Conservation (phyloP, 2,113 vertebrate species). For the Melanotaenia duboulayi region DNA sequence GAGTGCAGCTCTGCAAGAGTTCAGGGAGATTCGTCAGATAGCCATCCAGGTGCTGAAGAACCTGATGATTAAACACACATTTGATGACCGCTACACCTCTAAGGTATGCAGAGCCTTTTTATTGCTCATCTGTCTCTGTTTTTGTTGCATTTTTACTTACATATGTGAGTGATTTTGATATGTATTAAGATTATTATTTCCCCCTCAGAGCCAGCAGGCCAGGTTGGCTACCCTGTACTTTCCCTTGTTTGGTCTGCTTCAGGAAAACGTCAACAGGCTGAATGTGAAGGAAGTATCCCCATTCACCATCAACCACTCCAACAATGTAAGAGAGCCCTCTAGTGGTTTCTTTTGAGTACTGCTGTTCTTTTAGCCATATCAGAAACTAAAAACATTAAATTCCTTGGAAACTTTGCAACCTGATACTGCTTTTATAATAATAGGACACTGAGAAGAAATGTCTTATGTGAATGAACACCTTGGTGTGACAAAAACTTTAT, state of each 20-base stretch:
- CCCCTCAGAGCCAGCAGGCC: slow-evolving; percentile 93
- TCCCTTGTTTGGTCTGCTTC: slow-evolving; percentile 94
- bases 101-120: slow-evolving; percentile 82
- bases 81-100: slow-evolving; percentile 92
- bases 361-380: background rate
- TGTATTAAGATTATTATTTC: background rate
- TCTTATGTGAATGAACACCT: background rate
- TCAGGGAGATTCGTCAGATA: slow-evolving; percentile 91
- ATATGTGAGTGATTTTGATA: background rate
- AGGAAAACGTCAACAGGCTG: slow-evolving; percentile 95
- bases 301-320: slow-evolving; percentile 86
- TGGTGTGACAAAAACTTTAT: too few relatives aligned
- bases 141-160: background rate
- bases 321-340: slow-evolving; percentile 84
- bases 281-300: slow-evolving; percentile 93
- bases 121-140: background rate
- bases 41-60: slow-evolving; percentile 95
- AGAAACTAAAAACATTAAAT: background rate
- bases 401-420: too few relatives aligned
- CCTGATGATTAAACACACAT: slow-evolving; percentile 97
- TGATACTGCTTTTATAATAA: too few relatives aligned
- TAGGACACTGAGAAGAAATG: background rate
- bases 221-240: slow-evolving; percentile 95
- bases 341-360: slow-evolving; percentile 40
- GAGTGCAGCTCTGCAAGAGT: slow-evolving; percentile 91